Conservation (phyloP, 2,113 vertebrate genomes). For the Azemiops feae region DNA sequence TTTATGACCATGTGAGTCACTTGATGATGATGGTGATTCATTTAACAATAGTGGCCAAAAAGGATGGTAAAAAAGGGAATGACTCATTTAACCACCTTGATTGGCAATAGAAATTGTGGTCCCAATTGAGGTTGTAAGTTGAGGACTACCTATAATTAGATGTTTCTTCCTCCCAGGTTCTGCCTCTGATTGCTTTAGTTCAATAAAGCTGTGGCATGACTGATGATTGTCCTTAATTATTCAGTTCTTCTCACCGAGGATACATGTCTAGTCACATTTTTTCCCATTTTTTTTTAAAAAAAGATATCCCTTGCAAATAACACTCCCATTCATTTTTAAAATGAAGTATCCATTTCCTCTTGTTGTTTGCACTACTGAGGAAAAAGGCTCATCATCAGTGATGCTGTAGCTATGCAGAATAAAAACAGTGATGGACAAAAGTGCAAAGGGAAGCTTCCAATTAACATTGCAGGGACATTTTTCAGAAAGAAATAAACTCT, state of each 20-base stretch:
- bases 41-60: not conserved
- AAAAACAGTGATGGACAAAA: not conserved
- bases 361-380: too few relatives aligned
- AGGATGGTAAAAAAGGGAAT: not conserved
- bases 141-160: not conserved
- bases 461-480: not conserved
- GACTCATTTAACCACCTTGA: not conserved
- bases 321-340: not conserved
- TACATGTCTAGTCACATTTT: not conserved
- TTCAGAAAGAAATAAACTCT: not conserved
- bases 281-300: not conserved
- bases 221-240: not conserved
- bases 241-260: not conserved
- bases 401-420: not conserved
- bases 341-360: not conserved
- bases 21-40: not conserved
- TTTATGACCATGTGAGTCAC: not conserved
- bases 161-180: not conserved
- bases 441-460: not conserved
- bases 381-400: not conserved
- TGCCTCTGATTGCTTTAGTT: not conserved
- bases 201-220: not conserved
- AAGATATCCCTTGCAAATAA: not conserved
- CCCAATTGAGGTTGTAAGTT: not conserved
- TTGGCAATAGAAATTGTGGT: not conserved